Percentiles rank a stretch among this genome's conserved stretches.
phyloP scores from a whole-genome alignment of 2,113 vertebrate species.

The Caranx ignobilis region DNA sequence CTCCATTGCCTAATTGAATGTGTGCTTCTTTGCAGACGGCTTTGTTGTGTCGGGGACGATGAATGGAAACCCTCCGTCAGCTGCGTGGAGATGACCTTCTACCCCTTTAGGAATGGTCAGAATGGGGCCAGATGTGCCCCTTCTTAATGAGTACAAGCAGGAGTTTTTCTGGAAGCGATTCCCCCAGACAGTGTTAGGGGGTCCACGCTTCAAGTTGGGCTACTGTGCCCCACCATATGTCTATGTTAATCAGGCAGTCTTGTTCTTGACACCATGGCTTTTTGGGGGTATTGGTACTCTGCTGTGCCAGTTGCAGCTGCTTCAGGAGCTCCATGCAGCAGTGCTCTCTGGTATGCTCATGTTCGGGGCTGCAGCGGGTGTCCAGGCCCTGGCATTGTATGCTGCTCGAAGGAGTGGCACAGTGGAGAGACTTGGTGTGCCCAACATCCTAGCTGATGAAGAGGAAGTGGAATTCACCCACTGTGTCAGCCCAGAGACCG shows the following conservation, averaged over 20 bases:
- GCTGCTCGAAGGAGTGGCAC: conserved; percentile 85
- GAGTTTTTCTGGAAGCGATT: conserved; percentile 99
- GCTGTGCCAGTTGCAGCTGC: conserved; percentile 88
- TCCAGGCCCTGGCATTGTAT: conserved; percentile 89
- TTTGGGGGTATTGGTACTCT: conserved; percentile 92
- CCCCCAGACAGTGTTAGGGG: conserved; percentile 95
- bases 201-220: conserved; percentile 93
- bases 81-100: conserved; percentile 79
- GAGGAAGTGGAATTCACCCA: conserved; percentile 96
- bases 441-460: conserved; percentile 92
- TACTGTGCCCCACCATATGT: conserved; percentile 94
- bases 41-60: conserved; percentile 47
- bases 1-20: not conserved
- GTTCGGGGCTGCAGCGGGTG: conserved; percentile 86
- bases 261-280: conserved; percentile 95
- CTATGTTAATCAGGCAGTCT: conserved; percentile 92
- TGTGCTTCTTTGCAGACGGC: conserved; percentile 48
- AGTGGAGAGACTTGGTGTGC: conserved; percentile 89
- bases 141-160: conserved; percentile 98
- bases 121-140: conserved; percentile 98
- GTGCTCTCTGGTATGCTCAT: conserved; percentile 91
- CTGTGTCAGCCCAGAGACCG: conserved; percentile 92
- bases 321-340: conserved; percentile 87
- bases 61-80: conserved; percentile 61
- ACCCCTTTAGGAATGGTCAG: conserved; percentile 83